These are phyloP conservation scores for Pandemis corylana DNA, from an alignment of 2,888 invertebrate species.

Conservation along the genomic window DNA sequence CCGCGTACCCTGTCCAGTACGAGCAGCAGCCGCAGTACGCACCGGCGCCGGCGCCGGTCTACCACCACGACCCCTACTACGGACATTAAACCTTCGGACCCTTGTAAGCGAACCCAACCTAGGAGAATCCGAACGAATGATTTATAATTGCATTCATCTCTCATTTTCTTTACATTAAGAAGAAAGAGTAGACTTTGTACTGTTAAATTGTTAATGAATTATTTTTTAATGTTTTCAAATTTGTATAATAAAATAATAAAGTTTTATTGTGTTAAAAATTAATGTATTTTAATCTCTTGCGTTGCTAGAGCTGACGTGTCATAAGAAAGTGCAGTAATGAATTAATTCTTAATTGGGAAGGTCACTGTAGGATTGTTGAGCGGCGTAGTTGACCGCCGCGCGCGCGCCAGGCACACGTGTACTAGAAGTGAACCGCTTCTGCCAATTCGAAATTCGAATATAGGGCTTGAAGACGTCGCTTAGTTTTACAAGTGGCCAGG, in stretches of 20 bases:
- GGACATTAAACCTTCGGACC: constrained; percentile 56
- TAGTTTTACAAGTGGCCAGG: constrained; percentile 74
- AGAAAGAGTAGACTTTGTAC: constrained; percentile 17
- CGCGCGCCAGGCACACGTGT: constrained; percentile 81
- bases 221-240: background rate
- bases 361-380: constrained; percentile 70
- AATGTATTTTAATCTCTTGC: constrained; percentile 27
- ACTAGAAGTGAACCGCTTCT: constrained; percentile 80
- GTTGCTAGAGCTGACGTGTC: constrained; percentile 49
- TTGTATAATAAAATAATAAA: constrained; percentile 14
- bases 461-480: constrained; percentile 71
- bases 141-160: constrained; percentile 8
- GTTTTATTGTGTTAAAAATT: constrained; percentile 21
- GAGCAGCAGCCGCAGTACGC: constrained; percentile 42
- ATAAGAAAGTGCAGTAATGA: constrained; percentile 83
- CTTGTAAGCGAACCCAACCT: background rate
- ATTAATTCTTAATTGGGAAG: constrained; percentile 82
- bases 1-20: constrained; percentile 41
- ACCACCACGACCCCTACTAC: constrained; percentile 72
- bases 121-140: background rate
- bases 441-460: constrained; percentile 63
- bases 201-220: background rate
- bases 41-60: constrained; percentile 44
- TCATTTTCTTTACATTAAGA: constrained; percentile 31
- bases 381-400: constrained; percentile 75